Percentiles rank a stretch among this genome's conserved stretches.
Evolutionary conservation across 2,888 invertebrate genomes (phyloP).

Genomic region (Romanomermis culicivorax): DNA sequence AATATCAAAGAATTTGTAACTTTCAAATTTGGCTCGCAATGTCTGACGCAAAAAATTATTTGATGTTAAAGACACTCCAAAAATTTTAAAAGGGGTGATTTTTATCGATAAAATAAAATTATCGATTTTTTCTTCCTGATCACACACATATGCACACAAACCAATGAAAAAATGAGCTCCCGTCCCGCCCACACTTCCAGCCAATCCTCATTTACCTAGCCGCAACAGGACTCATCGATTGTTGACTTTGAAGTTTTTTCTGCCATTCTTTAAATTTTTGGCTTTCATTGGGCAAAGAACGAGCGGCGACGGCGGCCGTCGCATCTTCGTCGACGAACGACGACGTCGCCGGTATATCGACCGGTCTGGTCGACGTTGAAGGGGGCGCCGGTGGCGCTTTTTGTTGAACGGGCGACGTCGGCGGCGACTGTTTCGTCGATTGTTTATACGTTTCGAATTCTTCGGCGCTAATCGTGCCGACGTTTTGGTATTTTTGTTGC

Average conservation of each 20-base stretch:
- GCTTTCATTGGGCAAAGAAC: constrained; percentile 4
- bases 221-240: background rate
- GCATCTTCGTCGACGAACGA: background rate
- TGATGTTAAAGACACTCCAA: too few relatives aligned
- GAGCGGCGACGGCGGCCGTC: background rate
- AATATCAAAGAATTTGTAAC: too few relatives aligned
- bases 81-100: too few relatives aligned
- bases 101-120: too few relatives aligned
- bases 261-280: background rate
- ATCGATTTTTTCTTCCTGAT: too few relatives aligned
- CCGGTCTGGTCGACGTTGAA: constrained; percentile 18
- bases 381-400: constrained; percentile 6
- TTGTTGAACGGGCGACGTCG: background rate
- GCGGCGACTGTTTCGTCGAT: background rate
- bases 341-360: constrained; percentile 8
- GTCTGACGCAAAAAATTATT: too few relatives aligned
- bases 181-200: too few relatives aligned
- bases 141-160: too few relatives aligned
- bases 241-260: background rate
- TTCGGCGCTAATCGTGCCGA: constrained; percentile 18
- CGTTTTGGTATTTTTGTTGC: constrained; percentile 13
- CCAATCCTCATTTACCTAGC: too few relatives aligned
- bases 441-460: constrained; percentile 17
- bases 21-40: too few relatives aligned
- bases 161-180: too few relatives aligned